phyloP scores from a whole-genome alignment of 2,113 vertebrate species.

The Trematomus loennbergii region DNA sequence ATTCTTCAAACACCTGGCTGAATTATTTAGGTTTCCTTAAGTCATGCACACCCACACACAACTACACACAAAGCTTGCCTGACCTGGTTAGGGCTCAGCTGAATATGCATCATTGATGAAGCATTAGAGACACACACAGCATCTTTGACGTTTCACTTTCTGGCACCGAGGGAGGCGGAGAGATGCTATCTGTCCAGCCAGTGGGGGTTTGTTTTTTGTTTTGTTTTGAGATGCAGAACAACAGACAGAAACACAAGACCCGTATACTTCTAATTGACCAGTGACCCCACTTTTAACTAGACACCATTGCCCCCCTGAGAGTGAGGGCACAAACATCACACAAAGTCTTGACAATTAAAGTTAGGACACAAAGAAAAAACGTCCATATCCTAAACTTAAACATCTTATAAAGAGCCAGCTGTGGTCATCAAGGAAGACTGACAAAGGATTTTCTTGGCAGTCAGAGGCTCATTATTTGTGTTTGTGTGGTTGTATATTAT shows the following conservation, averaged over 20 bases:
- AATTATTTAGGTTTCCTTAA: constrained; percentile 82
- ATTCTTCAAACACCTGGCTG: constrained; percentile 73
- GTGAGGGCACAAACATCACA: constrained; percentile 8
- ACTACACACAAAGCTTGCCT: constrained; percentile 63
- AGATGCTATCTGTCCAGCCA: constrained; percentile 40
- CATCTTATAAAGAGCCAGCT: constrained; percentile 44
- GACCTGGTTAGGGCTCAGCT: constrained; percentile 68
- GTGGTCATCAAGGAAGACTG: constrained; percentile 13
- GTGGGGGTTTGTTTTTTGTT: constrained; percentile 27
- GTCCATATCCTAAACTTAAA: constrained; percentile 3
- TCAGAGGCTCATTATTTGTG: not conserved
- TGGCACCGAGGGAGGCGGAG: constrained; percentile 37
- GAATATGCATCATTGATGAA: constrained; percentile 78
- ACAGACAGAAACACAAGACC: constrained; percentile 60
- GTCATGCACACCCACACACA: constrained; percentile 51
- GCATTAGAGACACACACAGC: constrained; percentile 58
- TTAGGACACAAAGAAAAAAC: not conserved
- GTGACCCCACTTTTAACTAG: constrained; percentile 34
- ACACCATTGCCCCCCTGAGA: constrained; percentile 40
- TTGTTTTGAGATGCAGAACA: constrained; percentile 32
- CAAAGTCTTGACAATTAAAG: constrained; percentile 21
- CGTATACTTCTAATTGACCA: constrained; percentile 19
- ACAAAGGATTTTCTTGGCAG: constrained; percentile 4
- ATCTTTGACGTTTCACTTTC: constrained; percentile 81
- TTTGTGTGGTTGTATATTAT: not conserved